phyloP scores from a whole-genome alignment of 2,113 vertebrate species.

The Actenoides hombroni region DNA sequence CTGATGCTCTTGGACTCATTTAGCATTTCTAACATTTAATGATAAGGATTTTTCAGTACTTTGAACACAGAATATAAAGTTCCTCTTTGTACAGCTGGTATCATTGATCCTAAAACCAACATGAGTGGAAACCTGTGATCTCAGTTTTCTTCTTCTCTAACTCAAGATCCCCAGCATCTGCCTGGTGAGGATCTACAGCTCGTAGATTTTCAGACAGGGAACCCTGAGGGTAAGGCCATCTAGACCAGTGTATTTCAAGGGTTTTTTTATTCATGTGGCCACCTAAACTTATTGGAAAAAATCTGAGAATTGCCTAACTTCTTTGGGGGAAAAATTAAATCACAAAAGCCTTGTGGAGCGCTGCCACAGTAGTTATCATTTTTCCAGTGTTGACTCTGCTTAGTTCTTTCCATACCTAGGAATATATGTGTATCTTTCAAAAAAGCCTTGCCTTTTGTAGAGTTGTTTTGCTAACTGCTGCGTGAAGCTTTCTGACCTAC shows the following conservation, averaged over 20 bases:
- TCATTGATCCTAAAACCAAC: background rate
- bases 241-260: background rate
- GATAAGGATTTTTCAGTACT: background rate
- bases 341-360: background rate
- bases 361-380: background rate
- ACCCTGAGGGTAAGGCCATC: background rate
- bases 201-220: background rate
- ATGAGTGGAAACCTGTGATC: background rate
- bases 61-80: background rate
- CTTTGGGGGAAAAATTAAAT: background rate
- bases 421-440: background rate
- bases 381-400: background rate
- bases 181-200: background rate
- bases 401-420: background rate
- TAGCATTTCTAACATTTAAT: background rate
- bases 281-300: background rate
- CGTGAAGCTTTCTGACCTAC: background rate
- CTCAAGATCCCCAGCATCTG: background rate
- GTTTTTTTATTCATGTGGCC: background rate
- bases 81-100: background rate
- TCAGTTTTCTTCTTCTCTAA: background rate
- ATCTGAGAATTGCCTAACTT: background rate
- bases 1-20: background rate
- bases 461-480: constrained; percentile 1
- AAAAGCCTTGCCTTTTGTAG: background rate